Evolutionary conservation across 2,113 vertebrate genomes (phyloP), one percentile per base, ranked within the genome.

Genomic region (Cryptoleucopteryx plumbea): DNA sequence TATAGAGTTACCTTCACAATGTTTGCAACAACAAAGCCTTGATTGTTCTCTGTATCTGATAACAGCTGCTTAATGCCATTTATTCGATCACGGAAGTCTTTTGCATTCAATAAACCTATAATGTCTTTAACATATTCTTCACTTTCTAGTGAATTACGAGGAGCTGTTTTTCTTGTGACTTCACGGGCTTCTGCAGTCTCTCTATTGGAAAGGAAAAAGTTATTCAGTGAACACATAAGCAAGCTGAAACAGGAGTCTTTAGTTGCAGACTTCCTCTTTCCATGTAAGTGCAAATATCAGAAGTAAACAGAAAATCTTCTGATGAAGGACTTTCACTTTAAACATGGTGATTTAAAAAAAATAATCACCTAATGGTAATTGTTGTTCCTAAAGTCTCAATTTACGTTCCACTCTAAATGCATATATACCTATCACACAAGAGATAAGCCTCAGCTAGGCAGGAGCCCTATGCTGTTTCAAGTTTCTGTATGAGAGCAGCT

Each of bases 41-140:
- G 98, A 94, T 98, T 99, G 88, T 98, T 98, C 97, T 99, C 97
- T 34, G 99, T 98, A 93, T 99, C 99, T 17, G 90, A 82, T 59
- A 98, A 96, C 55, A 99, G 97, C 95, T 99, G 99, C 81, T 99
- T 98, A 20, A 99, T 98, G 81, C 98, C 99, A 86, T 91, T 97
- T 77, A 99, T 98, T 72, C 99, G 98, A 82, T 99, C 99, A 16
- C 98, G 98, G 97, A 99, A 99, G 93, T 99, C 99, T 70, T 98
- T 99, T 81, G 99, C 99, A 16, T 96, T 98, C 96, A 99, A 94
- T 13, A 98, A 94, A 42, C 93, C 94, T 21, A 98, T 97, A 11
- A 99, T 86, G 66, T 98, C 98, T 93, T 98, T 97, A 67, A 99
- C 96, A 26, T 99, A 99, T 9, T 99, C 99, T 5, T 98, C 98